These are phyloP conservation scores for Volucella inanis DNA, from an alignment of 2,888 invertebrate genomes.

Conservation along the genomic window DNA sequence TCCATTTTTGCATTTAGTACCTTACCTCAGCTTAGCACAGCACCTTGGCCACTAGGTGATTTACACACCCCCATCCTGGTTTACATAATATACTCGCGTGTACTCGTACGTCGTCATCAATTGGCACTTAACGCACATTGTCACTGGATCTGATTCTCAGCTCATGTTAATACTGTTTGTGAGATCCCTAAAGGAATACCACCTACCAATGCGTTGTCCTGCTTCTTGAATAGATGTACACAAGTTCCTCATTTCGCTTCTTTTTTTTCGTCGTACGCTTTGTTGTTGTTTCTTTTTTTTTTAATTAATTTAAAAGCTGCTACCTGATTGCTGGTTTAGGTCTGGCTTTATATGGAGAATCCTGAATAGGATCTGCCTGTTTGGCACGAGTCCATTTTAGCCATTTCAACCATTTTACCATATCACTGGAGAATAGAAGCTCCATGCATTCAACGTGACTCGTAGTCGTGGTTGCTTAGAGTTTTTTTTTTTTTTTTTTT, in stretches of 20 bases:
- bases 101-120: slow-evolving; percentile 59
- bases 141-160: slow-evolving; percentile 21
- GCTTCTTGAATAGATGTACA: slow-evolving; percentile 51
- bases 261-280: not conserved
- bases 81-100: not conserved
- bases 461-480: slow-evolving; percentile 13
- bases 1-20: slow-evolving; percentile 14
- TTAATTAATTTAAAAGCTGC: slow-evolving; percentile 73
- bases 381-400: slow-evolving; percentile 62
- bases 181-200: slow-evolving; percentile 51
- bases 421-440: not conserved
- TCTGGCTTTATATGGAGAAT: not conserved
- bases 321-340: slow-evolving; percentile 57
- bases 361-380: slow-evolving; percentile 40
- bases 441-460: slow-evolving; percentile 51
- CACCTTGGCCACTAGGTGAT: slow-evolving; percentile 53
- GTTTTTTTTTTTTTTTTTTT: slow-evolving; percentile 9
- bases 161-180: slow-evolving; percentile 36
- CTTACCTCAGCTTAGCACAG: slow-evolving; percentile 6
- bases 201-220: slow-evolving; percentile 12
- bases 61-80: slow-evolving; percentile 31
- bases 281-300: slow-evolving; percentile 39
- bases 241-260: slow-evolving; percentile 43
- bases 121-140: slow-evolving; percentile 73
- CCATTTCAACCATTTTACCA: slow-evolving; percentile 9